Conservation (phyloP, 2,113 vertebrate genomes). For the Ptychochromis oligacanthus region DNA sequence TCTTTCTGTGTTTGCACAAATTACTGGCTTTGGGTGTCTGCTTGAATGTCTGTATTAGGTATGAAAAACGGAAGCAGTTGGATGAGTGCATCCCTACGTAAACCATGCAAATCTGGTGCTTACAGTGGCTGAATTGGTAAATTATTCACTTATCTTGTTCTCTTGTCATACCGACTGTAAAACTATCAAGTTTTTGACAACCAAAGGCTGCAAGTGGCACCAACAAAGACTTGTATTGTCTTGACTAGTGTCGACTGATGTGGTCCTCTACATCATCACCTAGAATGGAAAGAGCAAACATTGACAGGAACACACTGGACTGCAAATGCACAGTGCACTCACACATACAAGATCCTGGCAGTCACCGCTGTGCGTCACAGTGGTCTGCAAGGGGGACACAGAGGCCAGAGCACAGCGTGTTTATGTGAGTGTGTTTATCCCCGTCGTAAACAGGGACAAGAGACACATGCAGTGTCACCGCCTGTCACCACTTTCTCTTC, state of each 20-base stretch:
- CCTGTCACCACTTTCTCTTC: slow-evolving; percentile 71
- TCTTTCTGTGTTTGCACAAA: neutral
- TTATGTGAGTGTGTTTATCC: slow-evolving; percentile 65
- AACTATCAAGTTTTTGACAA: neutral
- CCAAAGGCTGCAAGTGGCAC: neutral
- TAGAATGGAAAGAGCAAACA: neutral
- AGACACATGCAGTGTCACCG: slow-evolving; percentile 66
- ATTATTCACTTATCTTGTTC: neutral
- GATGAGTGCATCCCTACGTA: neutral
- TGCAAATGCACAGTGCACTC: slow-evolving; percentile 7
- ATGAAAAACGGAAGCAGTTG: neutral
- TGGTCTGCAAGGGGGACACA: slow-evolving; percentile 50
- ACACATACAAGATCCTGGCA: slow-evolving; percentile 38
- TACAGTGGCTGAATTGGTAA: neutral
- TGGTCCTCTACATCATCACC: slow-evolving; percentile 9
- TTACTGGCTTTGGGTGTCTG: too few relatives aligned
- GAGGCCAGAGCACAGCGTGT: slow-evolving; percentile 62
- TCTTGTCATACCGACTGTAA: neutral
- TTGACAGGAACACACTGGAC: slow-evolving; percentile 6
- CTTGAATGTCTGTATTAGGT: too few relatives aligned
- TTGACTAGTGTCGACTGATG: neutral
- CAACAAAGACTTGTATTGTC: slow-evolving; percentile 8
- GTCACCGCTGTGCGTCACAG: slow-evolving; percentile 44
- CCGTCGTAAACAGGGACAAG: slow-evolving; percentile 68
- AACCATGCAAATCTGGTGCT: neutral